These are phyloP conservation scores for Allophyes oxyacanthae DNA, from an alignment of 2,888 invertebrate genomes.

Conservation along the genomic window DNA sequence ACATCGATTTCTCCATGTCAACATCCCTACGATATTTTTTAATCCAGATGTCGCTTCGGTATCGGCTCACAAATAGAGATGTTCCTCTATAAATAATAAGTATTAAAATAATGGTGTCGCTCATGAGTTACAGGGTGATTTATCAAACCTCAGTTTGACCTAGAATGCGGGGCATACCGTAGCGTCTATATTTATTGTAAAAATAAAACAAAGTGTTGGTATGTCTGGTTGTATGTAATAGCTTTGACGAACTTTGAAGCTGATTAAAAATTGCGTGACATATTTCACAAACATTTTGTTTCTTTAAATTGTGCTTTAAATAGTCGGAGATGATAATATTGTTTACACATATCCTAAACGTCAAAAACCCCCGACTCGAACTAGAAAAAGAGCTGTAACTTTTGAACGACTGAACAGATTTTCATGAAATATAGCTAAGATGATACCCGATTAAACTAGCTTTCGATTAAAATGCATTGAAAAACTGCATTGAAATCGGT, in stretches of 20 bases:
- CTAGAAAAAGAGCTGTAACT: too few relatives aligned
- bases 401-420: too few relatives aligned
- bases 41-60: neutral
- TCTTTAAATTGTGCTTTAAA: too few relatives aligned
- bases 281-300: neutral
- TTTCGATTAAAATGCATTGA: too few relatives aligned
- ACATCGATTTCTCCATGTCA: too few relatives aligned
- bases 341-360: too few relatives aligned
- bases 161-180: constrained; percentile 26
- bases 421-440: too few relatives aligned
- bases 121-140: constrained; percentile 19
- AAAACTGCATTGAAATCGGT: too few relatives aligned
- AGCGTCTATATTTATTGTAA: constrained; percentile 26
- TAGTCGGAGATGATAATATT: too few relatives aligned
- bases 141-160: constrained; percentile 42
- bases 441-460: too few relatives aligned
- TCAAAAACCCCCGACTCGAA: too few relatives aligned
- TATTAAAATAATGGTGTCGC: constrained; percentile 26
- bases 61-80: constrained; percentile 1
- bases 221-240: constrained; percentile 1
- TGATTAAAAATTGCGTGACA: constrained; percentile 10
- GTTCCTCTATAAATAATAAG: constrained; percentile 30
- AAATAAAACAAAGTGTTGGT: constrained; percentile 9
- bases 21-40: too few relatives aligned
- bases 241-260: constrained; percentile 15